These are phyloP conservation scores for Gasterosteus nipponicus DNA, from an alignment of 2,113 vertebrate genomes.

Conservation along the genomic window DNA sequence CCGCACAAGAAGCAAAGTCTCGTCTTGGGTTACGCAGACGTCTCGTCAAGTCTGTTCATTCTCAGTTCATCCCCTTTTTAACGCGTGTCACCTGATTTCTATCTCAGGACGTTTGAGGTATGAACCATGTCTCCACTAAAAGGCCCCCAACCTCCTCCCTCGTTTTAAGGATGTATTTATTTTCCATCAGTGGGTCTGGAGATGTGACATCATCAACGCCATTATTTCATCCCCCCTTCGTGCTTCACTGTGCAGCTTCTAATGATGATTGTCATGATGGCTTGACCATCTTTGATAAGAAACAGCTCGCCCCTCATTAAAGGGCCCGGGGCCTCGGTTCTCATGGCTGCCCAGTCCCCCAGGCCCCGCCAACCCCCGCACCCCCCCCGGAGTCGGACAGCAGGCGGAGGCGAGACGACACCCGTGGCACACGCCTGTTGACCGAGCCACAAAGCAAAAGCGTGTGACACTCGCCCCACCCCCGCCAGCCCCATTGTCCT, in stretches of 20 bases:
- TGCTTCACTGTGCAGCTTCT: slow-evolving; percentile 69
- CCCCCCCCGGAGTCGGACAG: slow-evolving; percentile 68
- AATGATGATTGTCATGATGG: slow-evolving; percentile 80
- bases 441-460: slow-evolving; percentile 82
- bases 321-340: slow-evolving; percentile 66
- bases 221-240: too few species aligned
- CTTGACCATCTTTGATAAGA: slow-evolving; percentile 83
- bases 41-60: background rate
- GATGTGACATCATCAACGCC: background rate
- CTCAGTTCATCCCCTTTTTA: background rate
- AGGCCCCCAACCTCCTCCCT: too few species aligned
- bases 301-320: slow-evolving; percentile 81
- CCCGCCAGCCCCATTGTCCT: slow-evolving; percentile 70
- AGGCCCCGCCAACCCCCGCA: slow-evolving; percentile 1
- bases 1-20: slow-evolving; percentile 15
- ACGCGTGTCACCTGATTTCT: background rate
- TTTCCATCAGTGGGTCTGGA: background rate
- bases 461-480: slow-evolving; percentile 77
- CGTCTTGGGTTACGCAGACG: background rate
- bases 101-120: background rate
- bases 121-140: background rate
- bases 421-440: slow-evolving; percentile 85
- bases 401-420: slow-evolving; percentile 77
- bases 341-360: slow-evolving; percentile 63
- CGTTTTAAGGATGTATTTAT: background rate